These are phyloP conservation scores for Tenualosa ilisha DNA, from an alignment of 2,797 vertebrate species.

Conservation along the genomic window DNA sequence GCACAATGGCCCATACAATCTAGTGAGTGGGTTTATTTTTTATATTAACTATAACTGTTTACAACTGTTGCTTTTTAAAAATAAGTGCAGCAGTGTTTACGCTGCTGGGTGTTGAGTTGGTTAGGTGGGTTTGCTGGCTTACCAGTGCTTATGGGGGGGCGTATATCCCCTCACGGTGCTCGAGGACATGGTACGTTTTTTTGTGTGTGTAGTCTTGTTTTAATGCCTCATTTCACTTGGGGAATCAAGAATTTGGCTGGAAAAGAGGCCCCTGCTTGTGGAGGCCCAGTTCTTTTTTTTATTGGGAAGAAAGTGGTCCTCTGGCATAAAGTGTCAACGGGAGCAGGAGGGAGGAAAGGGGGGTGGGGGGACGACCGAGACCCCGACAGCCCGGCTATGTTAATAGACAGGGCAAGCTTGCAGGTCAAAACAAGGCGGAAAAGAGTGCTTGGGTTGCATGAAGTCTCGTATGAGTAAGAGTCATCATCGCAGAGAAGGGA, in stretches of 20 bases:
- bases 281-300: conserved; percentile 45
- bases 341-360: background rate
- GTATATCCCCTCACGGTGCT: background rate
- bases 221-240: conserved; percentile 51
- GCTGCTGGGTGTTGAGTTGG: background rate
- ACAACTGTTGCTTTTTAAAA: background rate
- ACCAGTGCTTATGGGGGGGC: background rate
- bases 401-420: conserved; percentile 28
- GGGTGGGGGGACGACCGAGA: background rate
- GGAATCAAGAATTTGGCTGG: conserved; percentile 57
- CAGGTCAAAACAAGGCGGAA: conserved; percentile 8
- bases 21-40: background rate
- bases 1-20: background rate
- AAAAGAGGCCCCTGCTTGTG: conserved; percentile 38
- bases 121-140: background rate
- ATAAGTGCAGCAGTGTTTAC: background rate
- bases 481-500: conserved; percentile 32
- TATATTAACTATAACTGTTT: background rate
- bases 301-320: conserved; percentile 19
- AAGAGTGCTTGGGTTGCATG: conserved; percentile 34
- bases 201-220: conserved; percentile 35
- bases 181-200: conserved; percentile 31
- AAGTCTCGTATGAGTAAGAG: conserved; percentile 37
- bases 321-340: conserved; percentile 43
- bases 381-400: conserved; percentile 29